Conservation (phyloP, 2,797 vertebrate genomes). For the Hoplostethus mediterraneus region DNA sequence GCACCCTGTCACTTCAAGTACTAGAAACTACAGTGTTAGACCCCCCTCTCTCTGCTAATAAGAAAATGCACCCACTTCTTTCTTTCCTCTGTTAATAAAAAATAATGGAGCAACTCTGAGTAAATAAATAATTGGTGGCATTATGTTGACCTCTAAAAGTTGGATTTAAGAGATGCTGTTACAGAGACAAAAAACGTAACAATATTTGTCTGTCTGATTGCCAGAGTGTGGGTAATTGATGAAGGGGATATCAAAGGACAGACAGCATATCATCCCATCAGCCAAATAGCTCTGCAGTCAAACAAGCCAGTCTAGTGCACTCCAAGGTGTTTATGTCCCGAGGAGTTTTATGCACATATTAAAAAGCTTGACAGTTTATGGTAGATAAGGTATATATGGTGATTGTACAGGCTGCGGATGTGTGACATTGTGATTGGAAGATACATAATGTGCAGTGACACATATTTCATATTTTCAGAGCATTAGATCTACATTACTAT, state of each 20-base stretch:
- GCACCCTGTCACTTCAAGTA: no score
- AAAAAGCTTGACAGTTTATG: no score
- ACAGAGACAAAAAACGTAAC: constrained; percentile 53
- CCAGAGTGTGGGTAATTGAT: constrained; percentile 49
- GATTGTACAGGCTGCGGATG: no score
- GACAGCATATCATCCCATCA: constrained; percentile 11
- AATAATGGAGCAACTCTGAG: constrained; percentile 56
- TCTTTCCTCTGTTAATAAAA: constrained; percentile 31
- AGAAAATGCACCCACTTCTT: no score
- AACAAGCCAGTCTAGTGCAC: not conserved
- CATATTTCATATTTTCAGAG: constrained; percentile 6
- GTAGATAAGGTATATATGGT: no score
- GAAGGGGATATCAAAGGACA: constrained; percentile 42
- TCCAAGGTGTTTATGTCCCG: not conserved
- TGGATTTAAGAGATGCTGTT: constrained; percentile 67
- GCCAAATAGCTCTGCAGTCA: constrained; percentile 10
- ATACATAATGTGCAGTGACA: not conserved
- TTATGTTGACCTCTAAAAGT: constrained; percentile 61
- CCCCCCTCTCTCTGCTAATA: no score
- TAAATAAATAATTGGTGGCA: constrained; percentile 67
- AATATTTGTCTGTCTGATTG: constrained; percentile 44
- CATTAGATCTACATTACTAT: not conserved
- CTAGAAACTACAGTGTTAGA: no score
- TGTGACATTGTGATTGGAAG: no score
- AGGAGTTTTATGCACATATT: not conserved